Percentiles rank a stretch among this genome's conserved stretches.
Evolutionary conservation across 2,113 vertebrate species (phyloP).

Genomic region (Drymodes brunneopygia): DNA sequence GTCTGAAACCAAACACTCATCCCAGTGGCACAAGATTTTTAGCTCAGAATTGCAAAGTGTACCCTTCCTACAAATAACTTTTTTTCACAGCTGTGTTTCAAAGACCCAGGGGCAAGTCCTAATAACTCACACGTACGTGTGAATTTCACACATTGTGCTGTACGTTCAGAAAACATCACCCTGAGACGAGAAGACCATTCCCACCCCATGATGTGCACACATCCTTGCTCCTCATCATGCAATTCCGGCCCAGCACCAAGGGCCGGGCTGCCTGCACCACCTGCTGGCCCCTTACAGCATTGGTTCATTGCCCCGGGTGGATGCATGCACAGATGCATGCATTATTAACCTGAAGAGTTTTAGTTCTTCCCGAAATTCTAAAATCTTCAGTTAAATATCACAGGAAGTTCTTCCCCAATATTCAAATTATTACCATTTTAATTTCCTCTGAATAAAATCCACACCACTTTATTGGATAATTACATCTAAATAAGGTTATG

Average conservation of each 20-base stretch:
- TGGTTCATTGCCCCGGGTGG: fast-evolving
- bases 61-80: not conserved
- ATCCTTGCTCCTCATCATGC: not conserved
- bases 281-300: not conserved
- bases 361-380: not conserved
- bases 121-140: fast-evolving
- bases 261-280: not conserved
- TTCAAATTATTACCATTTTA: not conserved
- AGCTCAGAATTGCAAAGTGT: not conserved
- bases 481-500: not conserved
- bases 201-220: not conserved
- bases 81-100: not conserved
- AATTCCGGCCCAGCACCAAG: fast-evolving
- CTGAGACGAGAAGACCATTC: not conserved
- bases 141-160: fast-evolving
- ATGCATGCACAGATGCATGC: fast-evolving
- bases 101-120: not conserved
- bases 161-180: not conserved
- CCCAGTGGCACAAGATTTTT: not conserved
- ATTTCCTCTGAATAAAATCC: not conserved
- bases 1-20: not conserved
- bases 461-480: not conserved
- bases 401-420: not conserved
- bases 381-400: not conserved
- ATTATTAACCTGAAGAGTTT: not conserved